phyloP scores from a whole-genome alignment of 2,113 vertebrate genomes.

The Cyanocitta stelleri region DNA sequence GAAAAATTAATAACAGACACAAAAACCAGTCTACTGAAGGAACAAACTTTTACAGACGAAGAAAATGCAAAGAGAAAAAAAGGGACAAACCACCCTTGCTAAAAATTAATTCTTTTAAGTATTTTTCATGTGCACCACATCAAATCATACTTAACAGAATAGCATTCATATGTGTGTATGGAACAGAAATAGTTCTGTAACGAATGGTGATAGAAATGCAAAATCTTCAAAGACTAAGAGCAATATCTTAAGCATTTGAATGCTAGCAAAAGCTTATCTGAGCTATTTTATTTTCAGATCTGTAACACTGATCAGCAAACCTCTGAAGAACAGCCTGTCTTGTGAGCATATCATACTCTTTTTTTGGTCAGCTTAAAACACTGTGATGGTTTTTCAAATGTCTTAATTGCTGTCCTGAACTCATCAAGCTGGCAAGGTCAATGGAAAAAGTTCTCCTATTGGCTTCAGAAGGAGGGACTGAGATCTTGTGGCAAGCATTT shows the following conservation, averaged over 20 bases:
- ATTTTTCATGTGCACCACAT: conserved; percentile 10
- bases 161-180: neutral
- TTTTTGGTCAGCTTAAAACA: neutral
- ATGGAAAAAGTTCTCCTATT: neutral
- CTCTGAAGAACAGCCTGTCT: neutral
- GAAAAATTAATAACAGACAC: conserved; percentile 8
- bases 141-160: neutral
- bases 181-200: neutral
- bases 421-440: neutral
- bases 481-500: neutral
- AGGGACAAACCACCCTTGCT: neutral
- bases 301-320: neutral
- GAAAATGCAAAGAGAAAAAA: neutral
- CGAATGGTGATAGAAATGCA: neutral
- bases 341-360: neutral
- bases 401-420: neutral
- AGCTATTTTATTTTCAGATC: neutral
- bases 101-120: neutral
- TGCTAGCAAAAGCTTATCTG: neutral
- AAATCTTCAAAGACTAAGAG: neutral
- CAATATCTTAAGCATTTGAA: neutral
- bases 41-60: neutral
- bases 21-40: neutral
- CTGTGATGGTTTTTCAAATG: neutral
- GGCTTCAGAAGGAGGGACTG: neutral